These are phyloP conservation scores for Cyanoramphus novaezelandiae DNA, from an alignment of 2,113 vertebrate species.

Conservation along the genomic window DNA sequence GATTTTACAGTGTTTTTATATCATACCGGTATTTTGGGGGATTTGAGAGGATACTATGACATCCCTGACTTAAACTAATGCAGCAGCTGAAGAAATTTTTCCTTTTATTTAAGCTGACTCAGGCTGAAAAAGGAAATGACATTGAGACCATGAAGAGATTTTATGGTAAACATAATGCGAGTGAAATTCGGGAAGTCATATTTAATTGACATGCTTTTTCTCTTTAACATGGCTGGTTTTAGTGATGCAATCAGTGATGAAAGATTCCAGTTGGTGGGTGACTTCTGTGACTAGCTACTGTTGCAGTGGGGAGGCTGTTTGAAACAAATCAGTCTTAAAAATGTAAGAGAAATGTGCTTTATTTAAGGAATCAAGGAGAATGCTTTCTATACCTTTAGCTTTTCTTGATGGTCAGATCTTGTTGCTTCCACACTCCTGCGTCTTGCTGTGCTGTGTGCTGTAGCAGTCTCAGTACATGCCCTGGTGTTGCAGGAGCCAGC, in stretches of 20 bases:
- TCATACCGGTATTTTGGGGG: background rate
- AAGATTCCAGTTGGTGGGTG: background rate
- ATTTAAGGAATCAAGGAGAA: background rate
- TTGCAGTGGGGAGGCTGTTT: background rate
- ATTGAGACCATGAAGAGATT: background rate
- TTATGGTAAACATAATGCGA: background rate
- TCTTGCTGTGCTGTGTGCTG: background rate
- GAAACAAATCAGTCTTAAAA: background rate
- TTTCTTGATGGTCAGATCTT: background rate
- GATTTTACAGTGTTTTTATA: background rate
- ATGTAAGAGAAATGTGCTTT: background rate
- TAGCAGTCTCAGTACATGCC: accelerated
- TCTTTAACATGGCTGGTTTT: background rate
- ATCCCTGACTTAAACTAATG: background rate
- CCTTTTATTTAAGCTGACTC: background rate
- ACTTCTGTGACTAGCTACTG: background rate
- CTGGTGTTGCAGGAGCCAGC: background rate
- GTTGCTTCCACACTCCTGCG: background rate
- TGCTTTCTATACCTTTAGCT: background rate
- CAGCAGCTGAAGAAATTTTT: background rate
- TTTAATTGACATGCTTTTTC: background rate
- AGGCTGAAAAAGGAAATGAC: background rate
- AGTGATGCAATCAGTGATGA: background rate
- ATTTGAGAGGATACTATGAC: background rate
- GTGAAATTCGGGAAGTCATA: background rate